phyloP scores from a whole-genome alignment of 2,113 vertebrate species.

The Archilochus colubris region DNA sequence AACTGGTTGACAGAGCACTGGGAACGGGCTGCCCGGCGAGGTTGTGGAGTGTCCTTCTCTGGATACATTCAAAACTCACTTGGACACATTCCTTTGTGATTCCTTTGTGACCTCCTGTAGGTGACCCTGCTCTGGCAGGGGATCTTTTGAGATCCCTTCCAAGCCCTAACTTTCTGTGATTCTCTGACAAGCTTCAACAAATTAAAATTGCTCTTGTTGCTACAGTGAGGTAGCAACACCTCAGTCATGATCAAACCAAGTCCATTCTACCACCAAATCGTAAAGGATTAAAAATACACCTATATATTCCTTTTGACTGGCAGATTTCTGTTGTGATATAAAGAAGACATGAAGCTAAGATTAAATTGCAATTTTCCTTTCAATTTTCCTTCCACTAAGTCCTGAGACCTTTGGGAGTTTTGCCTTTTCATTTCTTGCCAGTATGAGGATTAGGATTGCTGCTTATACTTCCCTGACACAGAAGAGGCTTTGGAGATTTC shows the following conservation, averaged over 20 bases:
- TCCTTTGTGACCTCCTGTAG: no score
- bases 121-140: no score
- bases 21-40: no score
- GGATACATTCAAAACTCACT: no score
- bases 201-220: neutral
- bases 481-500: conserved; percentile 65
- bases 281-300: neutral
- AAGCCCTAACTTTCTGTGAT: no score
- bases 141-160: no score
- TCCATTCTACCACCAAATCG: neutral
- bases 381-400: neutral
- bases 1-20: neutral
- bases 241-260: accelerated
- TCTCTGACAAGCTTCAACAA: neutral
- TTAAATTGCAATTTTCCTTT: neutral
- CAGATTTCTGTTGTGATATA: neutral
- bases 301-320: neutral
- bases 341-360: neutral
- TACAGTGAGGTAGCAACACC: neutral
- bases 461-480: conserved; percentile 7
- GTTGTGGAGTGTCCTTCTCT: no score
- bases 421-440: neutral
- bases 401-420: neutral
- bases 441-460: conserved; percentile 43
- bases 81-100: no score